phyloP scores from a whole-genome alignment of 2,797 vertebrate species.

The Avahi laniger region DNA sequence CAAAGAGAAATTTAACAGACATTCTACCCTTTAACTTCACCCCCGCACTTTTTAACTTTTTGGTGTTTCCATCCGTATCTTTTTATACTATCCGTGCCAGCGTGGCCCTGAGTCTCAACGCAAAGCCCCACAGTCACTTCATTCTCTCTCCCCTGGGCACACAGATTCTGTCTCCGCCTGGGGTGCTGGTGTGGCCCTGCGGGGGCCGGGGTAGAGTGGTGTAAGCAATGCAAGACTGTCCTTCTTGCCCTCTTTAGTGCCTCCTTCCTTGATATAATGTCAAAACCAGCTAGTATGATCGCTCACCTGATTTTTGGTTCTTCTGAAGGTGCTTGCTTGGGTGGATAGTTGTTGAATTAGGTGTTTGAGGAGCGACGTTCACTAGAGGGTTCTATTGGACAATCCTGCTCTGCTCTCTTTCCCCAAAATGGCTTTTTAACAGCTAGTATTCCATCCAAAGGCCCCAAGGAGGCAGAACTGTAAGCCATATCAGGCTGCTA shows the following conservation, averaged over 20 bases:
- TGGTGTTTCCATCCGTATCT: not conserved
- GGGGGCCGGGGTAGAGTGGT: rapidly evolving
- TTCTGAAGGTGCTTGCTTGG: not conserved
- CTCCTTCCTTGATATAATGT: not conserved
- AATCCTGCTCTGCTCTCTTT: not conserved
- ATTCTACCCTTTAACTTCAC: not conserved
- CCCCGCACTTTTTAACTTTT: not conserved
- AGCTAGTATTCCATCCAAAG: not conserved
- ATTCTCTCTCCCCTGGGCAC: not conserved
- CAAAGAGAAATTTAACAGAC: not conserved
- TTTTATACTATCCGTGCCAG: not conserved
- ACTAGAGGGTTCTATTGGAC: not conserved
- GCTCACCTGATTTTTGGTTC: not conserved
- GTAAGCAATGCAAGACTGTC: not conserved
- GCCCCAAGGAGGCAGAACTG: no score
- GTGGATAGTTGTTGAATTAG: not conserved
- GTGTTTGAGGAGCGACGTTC: not conserved
- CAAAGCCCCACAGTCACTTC: not conserved
- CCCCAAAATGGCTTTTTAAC: not conserved
- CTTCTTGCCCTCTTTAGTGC: not conserved
- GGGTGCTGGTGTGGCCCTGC: not conserved
- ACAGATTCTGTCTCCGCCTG: not conserved
- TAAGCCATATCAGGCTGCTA: not conserved
- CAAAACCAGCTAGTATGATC: not conserved
- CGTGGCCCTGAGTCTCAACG: not conserved